Evolutionary conservation across 2,888 invertebrate genomes (phyloP).

Genomic region (Archips crataeganus): DNA sequence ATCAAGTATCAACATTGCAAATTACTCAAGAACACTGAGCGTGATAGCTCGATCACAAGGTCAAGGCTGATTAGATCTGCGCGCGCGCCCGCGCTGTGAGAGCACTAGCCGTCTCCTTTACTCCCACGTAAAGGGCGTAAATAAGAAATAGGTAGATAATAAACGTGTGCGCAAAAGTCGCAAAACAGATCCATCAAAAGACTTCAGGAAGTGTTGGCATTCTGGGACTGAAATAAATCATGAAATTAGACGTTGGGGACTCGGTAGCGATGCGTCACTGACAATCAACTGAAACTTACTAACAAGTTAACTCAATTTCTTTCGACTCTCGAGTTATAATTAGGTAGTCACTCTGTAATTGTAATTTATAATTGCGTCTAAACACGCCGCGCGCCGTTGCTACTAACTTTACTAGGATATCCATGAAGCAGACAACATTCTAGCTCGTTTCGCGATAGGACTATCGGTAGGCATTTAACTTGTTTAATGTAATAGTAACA

Average conservation of each 20-base stretch:
- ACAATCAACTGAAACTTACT: constrained; percentile 20
- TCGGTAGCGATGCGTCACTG: constrained; percentile 47
- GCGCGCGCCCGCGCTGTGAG: constrained; percentile 54
- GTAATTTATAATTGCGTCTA: neutral
- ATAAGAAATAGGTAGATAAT: constrained; percentile 40
- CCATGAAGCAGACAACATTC: too few relatives aligned
- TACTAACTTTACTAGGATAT: too few relatives aligned
- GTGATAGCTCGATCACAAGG: constrained; percentile 72
- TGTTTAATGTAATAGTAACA: too few relatives aligned
- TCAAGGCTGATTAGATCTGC: constrained; percentile 62
- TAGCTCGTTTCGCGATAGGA: too few relatives aligned
- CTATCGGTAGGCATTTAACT: too few relatives aligned
- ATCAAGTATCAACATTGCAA: constrained; percentile 55
- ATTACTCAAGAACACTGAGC: constrained; percentile 56
- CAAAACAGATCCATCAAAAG: constrained; percentile 67
- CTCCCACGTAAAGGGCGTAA: constrained; percentile 43
- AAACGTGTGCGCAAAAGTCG: constrained; percentile 49
- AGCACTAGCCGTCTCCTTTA: constrained; percentile 59
- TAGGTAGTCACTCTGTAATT: neutral
- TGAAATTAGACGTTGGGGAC: constrained; percentile 58
- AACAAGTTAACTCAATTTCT: constrained; percentile 17
- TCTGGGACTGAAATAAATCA: constrained; percentile 75
- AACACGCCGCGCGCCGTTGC: too few relatives aligned
- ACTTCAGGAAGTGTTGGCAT: constrained; percentile 70
- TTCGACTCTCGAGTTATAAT: constrained; percentile 5